phyloP scores from a whole-genome alignment of 1,140 invertebrate genomes.

The Drosophila pectinifera region DNA sequence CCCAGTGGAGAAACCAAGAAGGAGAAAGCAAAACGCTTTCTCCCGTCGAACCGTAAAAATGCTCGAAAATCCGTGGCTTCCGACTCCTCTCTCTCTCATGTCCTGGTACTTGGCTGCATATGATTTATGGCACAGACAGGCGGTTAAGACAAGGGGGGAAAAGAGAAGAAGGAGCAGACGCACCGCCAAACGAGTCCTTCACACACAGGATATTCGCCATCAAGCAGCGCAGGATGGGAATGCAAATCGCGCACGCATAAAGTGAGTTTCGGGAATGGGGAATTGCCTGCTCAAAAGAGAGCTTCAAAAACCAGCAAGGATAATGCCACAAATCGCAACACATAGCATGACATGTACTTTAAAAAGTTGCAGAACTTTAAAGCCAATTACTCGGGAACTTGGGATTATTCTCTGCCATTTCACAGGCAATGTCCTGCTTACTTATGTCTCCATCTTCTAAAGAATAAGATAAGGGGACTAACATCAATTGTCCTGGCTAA shows the following conservation, averaged over 20 bases:
- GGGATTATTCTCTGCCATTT: slow-evolving; percentile 45
- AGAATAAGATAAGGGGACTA: slow-evolving; percentile 15
- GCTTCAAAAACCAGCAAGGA: slow-evolving; percentile 24
- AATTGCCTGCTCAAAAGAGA: slow-evolving; percentile 18
- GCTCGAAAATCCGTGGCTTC: slow-evolving; percentile 36
- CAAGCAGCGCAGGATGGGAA: slow-evolving; percentile 45
- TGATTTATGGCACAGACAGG: slow-evolving; percentile 76
- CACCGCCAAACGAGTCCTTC: slow-evolving; percentile 66
- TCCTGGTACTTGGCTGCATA: slow-evolving; percentile 68
- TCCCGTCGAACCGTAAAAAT: slow-evolving; percentile 66
- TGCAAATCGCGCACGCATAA: slow-evolving; percentile 63
- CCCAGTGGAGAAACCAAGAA: slow-evolving; percentile 9
- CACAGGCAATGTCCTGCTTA: slow-evolving; percentile 31
- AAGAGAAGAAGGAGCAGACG: slow-evolving; percentile 15
- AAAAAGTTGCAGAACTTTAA: slow-evolving; percentile 55
- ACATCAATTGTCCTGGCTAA: slow-evolving; percentile 41
- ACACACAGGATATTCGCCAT: slow-evolving; percentile 41
- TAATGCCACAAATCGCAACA: slow-evolving; percentile 14
- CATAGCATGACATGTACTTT: slow-evolving; percentile 44
- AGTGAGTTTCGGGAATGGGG: slow-evolving; percentile 9
- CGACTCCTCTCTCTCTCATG: slow-evolving; percentile 12
- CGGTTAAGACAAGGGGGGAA: slow-evolving; percentile 2
- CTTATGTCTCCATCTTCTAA: slow-evolving; percentile 1
- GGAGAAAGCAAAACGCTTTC: slow-evolving; percentile 43
- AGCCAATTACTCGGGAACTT: slow-evolving; percentile 59